Evolutionary conservation across 2,888 invertebrate genomes (phyloP).

Genomic region (Sthenelais limicola): DNA sequence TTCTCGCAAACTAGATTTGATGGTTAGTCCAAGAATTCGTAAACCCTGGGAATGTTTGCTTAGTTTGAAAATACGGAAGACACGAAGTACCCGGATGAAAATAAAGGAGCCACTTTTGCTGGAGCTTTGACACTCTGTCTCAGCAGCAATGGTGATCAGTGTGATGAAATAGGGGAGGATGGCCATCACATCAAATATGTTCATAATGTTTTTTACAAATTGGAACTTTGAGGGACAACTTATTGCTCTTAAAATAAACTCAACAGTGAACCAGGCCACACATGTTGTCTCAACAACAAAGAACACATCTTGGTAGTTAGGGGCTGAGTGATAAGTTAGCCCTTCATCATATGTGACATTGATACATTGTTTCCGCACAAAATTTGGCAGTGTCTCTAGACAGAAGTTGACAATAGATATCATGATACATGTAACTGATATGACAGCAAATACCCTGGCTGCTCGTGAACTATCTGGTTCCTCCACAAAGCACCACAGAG

Average conservation of each 20-base stretch:
- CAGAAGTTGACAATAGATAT: slow-evolving; percentile 74
- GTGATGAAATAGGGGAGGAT: slow-evolving; percentile 70
- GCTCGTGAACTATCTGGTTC: slow-evolving; percentile 71
- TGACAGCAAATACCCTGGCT: slow-evolving; percentile 71
- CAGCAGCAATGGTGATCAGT: slow-evolving; percentile 53
- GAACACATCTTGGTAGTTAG: slow-evolving; percentile 63
- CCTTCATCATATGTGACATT: slow-evolving; percentile 53
- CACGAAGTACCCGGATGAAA: slow-evolving; percentile 63
- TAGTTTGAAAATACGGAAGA: slow-evolving; percentile 68
- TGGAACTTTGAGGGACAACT: slow-evolving; percentile 62
- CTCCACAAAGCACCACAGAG: slow-evolving; percentile 73
- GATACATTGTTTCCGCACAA: slow-evolving; percentile 59
- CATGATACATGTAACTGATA: slow-evolving; percentile 72
- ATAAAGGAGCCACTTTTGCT: slow-evolving; percentile 60
- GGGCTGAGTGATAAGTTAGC: slow-evolving; percentile 40
- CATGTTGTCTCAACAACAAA: slow-evolving; percentile 69
- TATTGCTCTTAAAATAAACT: slow-evolving; percentile 63
- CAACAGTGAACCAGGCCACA: slow-evolving; percentile 70
- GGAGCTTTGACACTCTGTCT: slow-evolving; percentile 55
- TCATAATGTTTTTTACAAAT: slow-evolving; percentile 64
- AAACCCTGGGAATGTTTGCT: slow-evolving; percentile 70
- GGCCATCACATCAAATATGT: slow-evolving; percentile 69
- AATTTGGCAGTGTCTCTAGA: slow-evolving; percentile 73
- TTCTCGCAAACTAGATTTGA: slow-evolving; percentile 66
- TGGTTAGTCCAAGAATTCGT: slow-evolving; percentile 68